These are phyloP conservation scores for Anguilla obscura DNA, from an alignment of 2,797 vertebrate genomes.

Conservation along the genomic window DNA sequence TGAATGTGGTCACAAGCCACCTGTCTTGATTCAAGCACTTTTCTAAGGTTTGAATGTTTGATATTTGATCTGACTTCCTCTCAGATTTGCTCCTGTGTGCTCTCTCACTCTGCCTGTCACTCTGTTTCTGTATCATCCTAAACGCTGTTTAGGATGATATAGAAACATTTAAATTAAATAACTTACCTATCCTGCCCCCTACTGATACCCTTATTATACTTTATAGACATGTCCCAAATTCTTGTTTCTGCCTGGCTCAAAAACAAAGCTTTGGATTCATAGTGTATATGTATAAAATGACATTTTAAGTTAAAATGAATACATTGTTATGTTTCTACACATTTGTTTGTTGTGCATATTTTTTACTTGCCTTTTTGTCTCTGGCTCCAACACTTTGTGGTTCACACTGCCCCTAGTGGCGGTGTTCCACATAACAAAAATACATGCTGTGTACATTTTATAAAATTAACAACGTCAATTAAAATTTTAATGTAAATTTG, in stretches of 20 bases:
- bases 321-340: not conserved
- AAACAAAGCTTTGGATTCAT: not conserved
- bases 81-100: not conserved
- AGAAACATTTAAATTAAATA: slow-evolving; percentile 38
- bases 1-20: not conserved
- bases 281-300: not conserved
- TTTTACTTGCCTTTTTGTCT: not conserved
- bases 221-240: not conserved
- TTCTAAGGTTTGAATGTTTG: not conserved
- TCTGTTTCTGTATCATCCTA: too few relatives aligned
- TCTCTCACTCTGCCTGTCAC: not conserved
- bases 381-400: not conserved
- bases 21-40: not conserved
- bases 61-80: not conserved
- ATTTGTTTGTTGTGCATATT: not conserved
- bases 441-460: not conserved
- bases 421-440: not conserved
- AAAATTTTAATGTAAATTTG: not conserved
- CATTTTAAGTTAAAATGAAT: not conserved
- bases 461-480: not conserved
- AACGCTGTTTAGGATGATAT: slow-evolving; percentile 50
- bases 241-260: not conserved
- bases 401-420: not conserved
- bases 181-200: slow-evolving; percentile 16
- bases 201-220: not conserved